Evolutionary conservation across 2,797 vertebrate genomes (phyloP).

Genomic region (Aldrovandia affinis): DNA sequence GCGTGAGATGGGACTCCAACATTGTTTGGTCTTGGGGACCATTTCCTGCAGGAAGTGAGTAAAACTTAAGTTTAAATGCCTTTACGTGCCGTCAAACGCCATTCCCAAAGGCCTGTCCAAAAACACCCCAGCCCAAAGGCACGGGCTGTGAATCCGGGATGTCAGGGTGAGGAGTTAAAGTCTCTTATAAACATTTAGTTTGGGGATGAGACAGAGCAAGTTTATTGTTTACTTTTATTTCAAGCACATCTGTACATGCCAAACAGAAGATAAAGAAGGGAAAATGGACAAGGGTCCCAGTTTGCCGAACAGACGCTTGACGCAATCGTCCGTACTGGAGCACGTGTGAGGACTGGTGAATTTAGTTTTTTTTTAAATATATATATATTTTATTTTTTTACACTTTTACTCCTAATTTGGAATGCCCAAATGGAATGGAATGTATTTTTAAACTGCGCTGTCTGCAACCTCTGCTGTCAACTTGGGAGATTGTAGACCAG

Average conservation of each 20-base stretch:
- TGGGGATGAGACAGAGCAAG: slow-evolving; percentile 1
- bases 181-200: neutral
- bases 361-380: too few relatives aligned
- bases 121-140: neutral
- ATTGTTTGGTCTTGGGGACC: neutral
- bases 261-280: neutral
- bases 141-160: neutral
- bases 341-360: too few relatives aligned
- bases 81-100: neutral
- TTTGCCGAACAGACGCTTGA: too few relatives aligned
- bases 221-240: slow-evolving; percentile 12
- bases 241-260: neutral
- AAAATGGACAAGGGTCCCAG: neutral
- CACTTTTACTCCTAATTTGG: too few relatives aligned
- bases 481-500: too few relatives aligned
- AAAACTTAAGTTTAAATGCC: neutral
- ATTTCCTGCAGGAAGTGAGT: slow-evolving; percentile 5
- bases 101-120: slow-evolving; percentile 19
- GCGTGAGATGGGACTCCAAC: neutral
- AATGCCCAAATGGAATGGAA: too few relatives aligned
- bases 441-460: too few relatives aligned
- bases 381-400: too few relatives aligned
- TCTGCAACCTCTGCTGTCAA: too few relatives aligned
- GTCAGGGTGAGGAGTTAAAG: neutral
- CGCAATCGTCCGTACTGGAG: too few relatives aligned